Evolutionary conservation across 2,797 vertebrate genomes (phyloP).

Genomic region (Anniella stebbinsi): DNA sequence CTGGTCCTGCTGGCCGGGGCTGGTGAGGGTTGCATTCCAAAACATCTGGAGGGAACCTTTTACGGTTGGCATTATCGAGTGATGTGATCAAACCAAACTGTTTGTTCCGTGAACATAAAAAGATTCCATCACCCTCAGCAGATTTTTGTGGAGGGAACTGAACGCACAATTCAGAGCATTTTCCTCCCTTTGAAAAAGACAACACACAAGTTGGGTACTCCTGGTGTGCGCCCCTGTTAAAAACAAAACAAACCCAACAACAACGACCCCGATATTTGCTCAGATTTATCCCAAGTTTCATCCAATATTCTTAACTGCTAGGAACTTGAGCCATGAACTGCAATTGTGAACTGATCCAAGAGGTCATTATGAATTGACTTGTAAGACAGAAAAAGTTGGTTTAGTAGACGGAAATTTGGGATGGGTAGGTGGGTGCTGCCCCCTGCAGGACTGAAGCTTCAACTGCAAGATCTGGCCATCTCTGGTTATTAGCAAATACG

Average conservation of each 20-base stretch:
- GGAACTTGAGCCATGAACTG: neutral
- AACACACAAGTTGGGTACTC: neutral
- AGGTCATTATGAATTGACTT: neutral
- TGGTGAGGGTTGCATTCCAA: neutral
- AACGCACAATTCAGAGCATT: neutral
- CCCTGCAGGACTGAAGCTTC: neutral
- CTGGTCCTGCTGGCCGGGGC: no score
- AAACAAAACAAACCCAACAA: no score
- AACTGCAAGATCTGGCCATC: neutral
- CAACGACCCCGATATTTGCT: neutral
- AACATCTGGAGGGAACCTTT: neutral
- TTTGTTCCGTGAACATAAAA: no score
- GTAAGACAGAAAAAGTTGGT: neutral
- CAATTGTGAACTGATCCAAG: neutral
- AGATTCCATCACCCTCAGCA: neutral
- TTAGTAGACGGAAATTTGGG: neutral
- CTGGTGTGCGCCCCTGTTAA: no score
- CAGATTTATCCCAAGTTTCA: neutral
- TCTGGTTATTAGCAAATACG: no score
- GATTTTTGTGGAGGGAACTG: neutral
- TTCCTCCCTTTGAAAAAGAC: neutral
- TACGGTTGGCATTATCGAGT: no score
- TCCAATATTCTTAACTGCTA: no score
- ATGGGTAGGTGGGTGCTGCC: neutral
- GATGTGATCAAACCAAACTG: no score